Base-by-base conservation (phyloP, 2,113 vertebrate genomes). In the Hemibagrus wyckioides region DNA sequence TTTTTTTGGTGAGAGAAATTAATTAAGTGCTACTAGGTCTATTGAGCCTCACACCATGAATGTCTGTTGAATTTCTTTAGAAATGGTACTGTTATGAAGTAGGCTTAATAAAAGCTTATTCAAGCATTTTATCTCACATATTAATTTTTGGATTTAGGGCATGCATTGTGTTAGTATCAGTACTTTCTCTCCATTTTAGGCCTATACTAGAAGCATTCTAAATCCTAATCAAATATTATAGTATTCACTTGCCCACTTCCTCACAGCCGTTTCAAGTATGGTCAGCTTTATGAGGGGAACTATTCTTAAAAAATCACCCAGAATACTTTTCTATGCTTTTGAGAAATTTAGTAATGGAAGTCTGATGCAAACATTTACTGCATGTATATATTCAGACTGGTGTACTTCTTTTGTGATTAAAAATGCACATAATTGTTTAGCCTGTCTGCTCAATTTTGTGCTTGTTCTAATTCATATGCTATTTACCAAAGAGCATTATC, bases 1-100 rank as follows among this genome's bases (percentile, higher is more conserved):
- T 48, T 87, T 85, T 75, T 61, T 87, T 84, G 83, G 83, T 87
- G 77, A 88, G 83, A 85, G 87, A 89, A 90, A 90, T 89, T 86
- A 86, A 87, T 89, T 87, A 89, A 84, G 84, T 71, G 80, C 61
- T 76, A 79, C 39, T 85, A 80, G 83, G 54, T 81, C 83, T 85
- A 85, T 59, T 88, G 83, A 90, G 39, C 76, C 56, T 52, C 54
- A 83, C 75, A 56, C 76, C 25, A 63, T 79, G 52, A 85, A 87
- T 86, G 73, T 87, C 83, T 88, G 41, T 48, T 36, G 41, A 63
- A 84, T 90, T 87, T 87, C 85, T 82, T 85, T 67, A 63, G 83
- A 82, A 87, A 85, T 80, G 48, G 85, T 86, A 76, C 84, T 85
- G 86, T 75, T 79, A 71, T 75, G 83, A 80, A 83, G 83, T 63